Conservation (phyloP, 1,140 invertebrate species). For the Coenobita brevimanus region DNA sequence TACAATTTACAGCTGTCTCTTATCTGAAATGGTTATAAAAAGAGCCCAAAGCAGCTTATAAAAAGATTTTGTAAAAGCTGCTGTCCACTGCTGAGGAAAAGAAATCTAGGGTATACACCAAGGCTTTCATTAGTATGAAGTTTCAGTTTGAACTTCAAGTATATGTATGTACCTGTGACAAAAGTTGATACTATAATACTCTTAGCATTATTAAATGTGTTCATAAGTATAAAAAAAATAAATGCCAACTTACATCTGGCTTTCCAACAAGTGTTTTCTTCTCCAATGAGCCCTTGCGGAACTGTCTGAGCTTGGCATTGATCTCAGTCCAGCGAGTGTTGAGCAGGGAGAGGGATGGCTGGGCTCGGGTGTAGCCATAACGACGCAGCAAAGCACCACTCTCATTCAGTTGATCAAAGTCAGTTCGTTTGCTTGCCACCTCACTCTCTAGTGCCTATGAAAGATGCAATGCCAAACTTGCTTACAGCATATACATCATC, state of each 20-base stretch:
- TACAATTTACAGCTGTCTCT: neutral
- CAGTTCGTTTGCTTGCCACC: constrained; percentile 74
- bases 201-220: too few species aligned
- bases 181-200: too few species aligned
- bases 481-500: too few species aligned
- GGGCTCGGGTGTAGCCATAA: constrained; percentile 55
- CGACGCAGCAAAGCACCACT: constrained; percentile 69
- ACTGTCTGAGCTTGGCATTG: constrained; percentile 54
- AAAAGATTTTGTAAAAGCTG: neutral
- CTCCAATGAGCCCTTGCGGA: constrained; percentile 38
- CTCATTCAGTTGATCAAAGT: constrained; percentile 72
- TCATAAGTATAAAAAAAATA: too few species aligned
- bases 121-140: too few species aligned
- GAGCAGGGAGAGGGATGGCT: constrained; percentile 57
- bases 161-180: too few species aligned
- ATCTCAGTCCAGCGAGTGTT: constrained; percentile 65
- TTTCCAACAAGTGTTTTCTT: constrained; percentile 52
- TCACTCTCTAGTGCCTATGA: constrained; percentile 75
- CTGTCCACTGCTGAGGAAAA: neutral
- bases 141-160: too few species aligned
- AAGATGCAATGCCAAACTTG: neutral
- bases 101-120: too few species aligned
- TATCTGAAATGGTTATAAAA: too few species aligned
- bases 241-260: neutral
- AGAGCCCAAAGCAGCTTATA: neutral